phyloP scores from a whole-genome alignment of 2,113 vertebrate species.

The Melanotaenia duboulayi region DNA sequence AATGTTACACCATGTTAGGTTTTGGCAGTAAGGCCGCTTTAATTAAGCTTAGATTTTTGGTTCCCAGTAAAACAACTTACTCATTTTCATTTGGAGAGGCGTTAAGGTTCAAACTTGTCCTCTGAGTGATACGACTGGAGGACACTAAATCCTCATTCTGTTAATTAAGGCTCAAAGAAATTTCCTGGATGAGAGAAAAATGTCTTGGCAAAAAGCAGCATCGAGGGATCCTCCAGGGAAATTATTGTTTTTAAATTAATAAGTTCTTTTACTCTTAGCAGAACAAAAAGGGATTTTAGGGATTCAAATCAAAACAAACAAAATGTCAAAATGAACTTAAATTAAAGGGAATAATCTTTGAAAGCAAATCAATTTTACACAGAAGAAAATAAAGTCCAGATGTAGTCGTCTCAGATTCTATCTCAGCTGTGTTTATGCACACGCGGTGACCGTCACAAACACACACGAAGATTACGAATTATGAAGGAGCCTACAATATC shows the following conservation, averaged over 20 bases:
- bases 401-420: constrained; percentile 17
- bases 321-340: constrained; percentile 68
- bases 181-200: constrained; percentile 61
- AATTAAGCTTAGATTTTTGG: constrained; percentile 48
- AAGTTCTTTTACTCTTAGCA: constrained; percentile 70
- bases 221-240: constrained; percentile 66
- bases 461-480: constrained; percentile 35
- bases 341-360: constrained; percentile 48
- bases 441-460: constrained; percentile 7
- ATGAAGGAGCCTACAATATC: constrained; percentile 35
- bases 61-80: constrained; percentile 43
- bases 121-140: constrained; percentile 59
- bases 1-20: constrained; percentile 43
- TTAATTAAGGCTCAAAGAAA: constrained; percentile 73
- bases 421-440: constrained; percentile 30
- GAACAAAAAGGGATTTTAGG: constrained; percentile 62
- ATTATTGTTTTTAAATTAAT: constrained; percentile 78
- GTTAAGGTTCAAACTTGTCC: constrained; percentile 55
- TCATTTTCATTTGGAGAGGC: constrained; percentile 60
- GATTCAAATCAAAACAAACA: constrained; percentile 70
- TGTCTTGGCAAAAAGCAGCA: constrained; percentile 56
- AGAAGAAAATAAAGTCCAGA: constrained; percentile 56
- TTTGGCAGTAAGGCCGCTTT: constrained; percentile 40
- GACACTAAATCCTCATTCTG: constrained; percentile 72
- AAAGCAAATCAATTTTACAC: constrained; percentile 54